These are phyloP conservation scores for Lepas anatifera DNA, from an alignment of 2,888 invertebrate genomes.

Conservation along the genomic window DNA sequence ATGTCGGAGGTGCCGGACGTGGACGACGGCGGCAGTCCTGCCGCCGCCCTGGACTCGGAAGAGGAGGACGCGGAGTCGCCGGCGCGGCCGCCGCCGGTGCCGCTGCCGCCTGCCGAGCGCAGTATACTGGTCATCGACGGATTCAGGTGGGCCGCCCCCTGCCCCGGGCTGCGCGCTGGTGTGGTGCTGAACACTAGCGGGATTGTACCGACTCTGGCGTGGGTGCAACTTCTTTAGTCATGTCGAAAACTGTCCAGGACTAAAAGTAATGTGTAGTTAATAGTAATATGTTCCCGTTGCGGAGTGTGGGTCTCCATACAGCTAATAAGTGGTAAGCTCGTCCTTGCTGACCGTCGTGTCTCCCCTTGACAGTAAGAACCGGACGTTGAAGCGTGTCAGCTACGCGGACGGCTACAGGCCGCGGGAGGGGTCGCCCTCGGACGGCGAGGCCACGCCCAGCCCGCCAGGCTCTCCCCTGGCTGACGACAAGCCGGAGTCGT, in stretches of 20 bases:
- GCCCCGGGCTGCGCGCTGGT: too few species aligned
- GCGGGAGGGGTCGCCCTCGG: conserved; percentile 34
- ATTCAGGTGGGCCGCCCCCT: conserved; percentile 34
- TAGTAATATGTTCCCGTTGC: too few species aligned
- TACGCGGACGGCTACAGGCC: conserved; percentile 23
- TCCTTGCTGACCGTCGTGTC: neutral
- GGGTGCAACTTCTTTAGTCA: too few species aligned
- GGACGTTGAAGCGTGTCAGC: conserved; percentile 21
- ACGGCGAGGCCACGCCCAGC: conserved; percentile 46
- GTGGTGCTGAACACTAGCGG: too few species aligned
- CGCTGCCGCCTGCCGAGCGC: conserved; percentile 37
- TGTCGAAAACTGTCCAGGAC: too few species aligned
- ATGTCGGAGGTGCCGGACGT: conserved; percentile 27
- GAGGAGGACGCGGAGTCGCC: conserved; percentile 1
- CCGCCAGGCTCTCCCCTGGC: conserved; percentile 37
- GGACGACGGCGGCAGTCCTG: conserved; percentile 9
- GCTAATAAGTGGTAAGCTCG: too few species aligned
- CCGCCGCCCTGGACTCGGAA: neutral
- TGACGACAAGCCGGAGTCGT: neutral
- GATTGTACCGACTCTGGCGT: too few species aligned
- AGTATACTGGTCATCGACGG: conserved; percentile 45
- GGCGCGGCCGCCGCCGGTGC: conserved; percentile 13
- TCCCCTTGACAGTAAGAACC: conserved; percentile 2
- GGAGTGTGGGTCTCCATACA: too few species aligned
- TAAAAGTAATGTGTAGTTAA: too few species aligned